phyloP scores from a whole-genome alignment of 1,140 invertebrate genomes.

The Lordiphosa mommai region DNA sequence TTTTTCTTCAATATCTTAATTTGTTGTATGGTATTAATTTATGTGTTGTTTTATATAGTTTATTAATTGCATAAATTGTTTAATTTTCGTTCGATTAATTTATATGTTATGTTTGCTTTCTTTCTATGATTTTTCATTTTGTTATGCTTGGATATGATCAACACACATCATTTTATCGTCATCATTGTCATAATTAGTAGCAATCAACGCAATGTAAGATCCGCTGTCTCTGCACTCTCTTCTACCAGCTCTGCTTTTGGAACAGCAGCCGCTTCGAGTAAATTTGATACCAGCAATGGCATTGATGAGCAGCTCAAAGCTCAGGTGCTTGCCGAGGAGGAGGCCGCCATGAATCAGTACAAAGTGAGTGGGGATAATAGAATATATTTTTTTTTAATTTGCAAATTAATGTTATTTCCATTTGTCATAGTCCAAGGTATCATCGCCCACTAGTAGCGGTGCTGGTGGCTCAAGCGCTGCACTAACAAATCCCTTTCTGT shows the following conservation, averaged over 20 bases:
- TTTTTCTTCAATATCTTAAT: too few species aligned
- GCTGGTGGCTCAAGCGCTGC: constrained; percentile 81
- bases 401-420: constrained; percentile 13
- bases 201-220: constrained; percentile 90
- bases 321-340: constrained; percentile 95
- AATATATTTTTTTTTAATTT: constrained; percentile 15
- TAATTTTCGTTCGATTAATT: too few species aligned
- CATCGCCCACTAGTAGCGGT: constrained; percentile 83
- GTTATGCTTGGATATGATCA: too few species aligned
- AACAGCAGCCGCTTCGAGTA: constrained; percentile 87
- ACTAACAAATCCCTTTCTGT: constrained; percentile 93
- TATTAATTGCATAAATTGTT: too few species aligned
- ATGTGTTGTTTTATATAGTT: too few species aligned
- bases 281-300: constrained; percentile 86
- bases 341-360: constrained; percentile 95
- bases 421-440: constrained; percentile 86
- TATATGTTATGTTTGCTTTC: constrained; percentile 23
- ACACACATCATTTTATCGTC: neutral
- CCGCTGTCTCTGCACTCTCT: constrained; percentile 93
- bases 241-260: constrained; percentile 93
- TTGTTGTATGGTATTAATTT: too few species aligned
- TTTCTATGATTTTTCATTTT: constrained; percentile 20
- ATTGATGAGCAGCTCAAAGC: constrained; percentile 92
- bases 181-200: constrained; percentile 78
- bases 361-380: constrained; percentile 85